phyloP scores from a whole-genome alignment of 2,888 invertebrate genomes.

The Tineola bisselliella region DNA sequence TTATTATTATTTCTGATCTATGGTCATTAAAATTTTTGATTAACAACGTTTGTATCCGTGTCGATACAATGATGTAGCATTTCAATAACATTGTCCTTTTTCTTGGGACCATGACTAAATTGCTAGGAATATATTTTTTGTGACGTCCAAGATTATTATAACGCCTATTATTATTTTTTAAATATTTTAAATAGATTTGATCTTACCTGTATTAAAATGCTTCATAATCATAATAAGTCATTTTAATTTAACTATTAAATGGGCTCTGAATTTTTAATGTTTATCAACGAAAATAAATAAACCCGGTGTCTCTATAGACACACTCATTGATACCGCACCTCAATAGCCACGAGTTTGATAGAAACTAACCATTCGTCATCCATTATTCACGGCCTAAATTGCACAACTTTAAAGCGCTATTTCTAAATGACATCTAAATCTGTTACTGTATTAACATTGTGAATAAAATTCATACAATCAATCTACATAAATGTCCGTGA shows the following conservation, averaged over 20 bases:
- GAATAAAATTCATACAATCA: slow-evolving; percentile 69
- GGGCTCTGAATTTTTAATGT: not conserved
- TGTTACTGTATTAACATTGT: slow-evolving; percentile 69
- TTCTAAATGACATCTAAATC: slow-evolving; percentile 69
- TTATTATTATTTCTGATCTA: slow-evolving; percentile 64
- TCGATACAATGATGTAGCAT: slow-evolving; percentile 62
- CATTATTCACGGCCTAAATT: slow-evolving; percentile 68
- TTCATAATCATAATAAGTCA: not conserved
- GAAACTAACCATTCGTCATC: slow-evolving; percentile 62
- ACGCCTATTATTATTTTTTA: slow-evolving; percentile 35
- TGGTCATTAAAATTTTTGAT: slow-evolving; percentile 69
- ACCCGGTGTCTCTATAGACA: slow-evolving; percentile 12
- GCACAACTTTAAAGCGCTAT: slow-evolving; percentile 68
- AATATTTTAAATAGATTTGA: slow-evolving; percentile 30
- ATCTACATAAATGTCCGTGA: slow-evolving; percentile 69
- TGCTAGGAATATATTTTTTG: slow-evolving; percentile 49
- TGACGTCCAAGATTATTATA: slow-evolving; percentile 41
- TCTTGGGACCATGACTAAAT: slow-evolving; percentile 56
- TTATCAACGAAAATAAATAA: not conserved
- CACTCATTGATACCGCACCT: slow-evolving; percentile 51
- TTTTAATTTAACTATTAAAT: not conserved
- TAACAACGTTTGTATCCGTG: slow-evolving; percentile 63
- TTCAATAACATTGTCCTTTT: slow-evolving; percentile 50
- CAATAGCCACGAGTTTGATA: slow-evolving; percentile 26
- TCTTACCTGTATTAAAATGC: not conserved